phyloP scores from a whole-genome alignment of 2,797 vertebrate genomes.

The Tangara arthus region DNA sequence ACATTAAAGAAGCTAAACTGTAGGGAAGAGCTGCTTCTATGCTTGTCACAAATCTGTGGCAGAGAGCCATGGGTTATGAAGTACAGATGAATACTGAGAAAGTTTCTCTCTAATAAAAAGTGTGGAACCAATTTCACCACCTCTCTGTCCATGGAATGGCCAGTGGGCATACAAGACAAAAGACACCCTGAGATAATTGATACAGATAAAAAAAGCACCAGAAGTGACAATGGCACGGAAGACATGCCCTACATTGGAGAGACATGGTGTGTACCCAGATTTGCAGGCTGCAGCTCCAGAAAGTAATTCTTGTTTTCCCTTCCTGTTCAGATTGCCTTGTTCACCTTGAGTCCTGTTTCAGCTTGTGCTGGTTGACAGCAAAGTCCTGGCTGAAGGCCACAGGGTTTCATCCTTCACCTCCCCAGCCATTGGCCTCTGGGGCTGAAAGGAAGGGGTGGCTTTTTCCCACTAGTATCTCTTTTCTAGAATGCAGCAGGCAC shows the following conservation, averaged over 20 bases:
- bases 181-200: background rate
- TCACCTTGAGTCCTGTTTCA: background rate
- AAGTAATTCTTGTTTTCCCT: background rate
- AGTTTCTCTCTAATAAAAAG: background rate
- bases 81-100: background rate
- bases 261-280: background rate
- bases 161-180: background rate
- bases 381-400: background rate
- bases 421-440: background rate
- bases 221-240: background rate
- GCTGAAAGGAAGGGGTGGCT: background rate
- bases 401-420: background rate
- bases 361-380: background rate
- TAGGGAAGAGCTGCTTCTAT: background rate
- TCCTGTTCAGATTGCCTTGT: background rate
- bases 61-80: background rate
- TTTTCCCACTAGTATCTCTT: background rate
- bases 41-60: background rate
- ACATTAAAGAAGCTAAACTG: background rate
- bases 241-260: background rate
- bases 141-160: background rate
- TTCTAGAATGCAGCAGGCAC: background rate
- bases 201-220: background rate
- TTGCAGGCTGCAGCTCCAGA: background rate
- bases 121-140: background rate